Evolutionary conservation across 2,888 invertebrate genomes (phyloP).

Genomic region (Tetrapedia diversipes): DNA sequence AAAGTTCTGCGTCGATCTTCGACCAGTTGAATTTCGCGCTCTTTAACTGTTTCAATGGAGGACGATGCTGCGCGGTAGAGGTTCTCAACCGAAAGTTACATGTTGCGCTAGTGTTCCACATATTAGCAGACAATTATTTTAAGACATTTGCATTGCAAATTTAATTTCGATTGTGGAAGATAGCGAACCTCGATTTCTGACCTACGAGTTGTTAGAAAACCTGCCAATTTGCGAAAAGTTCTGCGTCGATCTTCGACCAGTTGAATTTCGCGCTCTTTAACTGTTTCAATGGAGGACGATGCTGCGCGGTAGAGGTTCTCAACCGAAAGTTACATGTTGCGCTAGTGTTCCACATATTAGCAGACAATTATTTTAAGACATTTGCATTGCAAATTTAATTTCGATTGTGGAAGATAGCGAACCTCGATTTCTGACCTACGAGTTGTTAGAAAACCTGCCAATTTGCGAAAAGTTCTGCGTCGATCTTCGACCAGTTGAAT

Average conservation of each 20-base stretch:
- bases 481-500: slow-evolving; percentile 4
- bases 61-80: too few species aligned
- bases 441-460: slow-evolving; percentile 36
- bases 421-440: slow-evolving; percentile 26
- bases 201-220: slow-evolving; percentile 38
- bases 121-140: too few species aligned
- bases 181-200: slow-evolving; percentile 31
- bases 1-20: slow-evolving; percentile 13
- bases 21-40: background rate
- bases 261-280: background rate
- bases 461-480: slow-evolving; percentile 26
- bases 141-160: slow-evolving; percentile 68
- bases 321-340: too few species aligned
- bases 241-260: slow-evolving; percentile 1
- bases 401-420: slow-evolving; percentile 39
- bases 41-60: too few species aligned
- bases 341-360: too few species aligned
- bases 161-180: slow-evolving; percentile 35
- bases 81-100: too few species aligned
- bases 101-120: too few species aligned
- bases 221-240: slow-evolving; percentile 29
- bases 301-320: too few species aligned
- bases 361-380: too few species aligned
- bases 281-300: too few species aligned
- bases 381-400: slow-evolving; percentile 65